These are phyloP conservation scores for Aphaenogaster floridana DNA, from an alignment of 1,140 invertebrate species.

Conservation along the genomic window DNA sequence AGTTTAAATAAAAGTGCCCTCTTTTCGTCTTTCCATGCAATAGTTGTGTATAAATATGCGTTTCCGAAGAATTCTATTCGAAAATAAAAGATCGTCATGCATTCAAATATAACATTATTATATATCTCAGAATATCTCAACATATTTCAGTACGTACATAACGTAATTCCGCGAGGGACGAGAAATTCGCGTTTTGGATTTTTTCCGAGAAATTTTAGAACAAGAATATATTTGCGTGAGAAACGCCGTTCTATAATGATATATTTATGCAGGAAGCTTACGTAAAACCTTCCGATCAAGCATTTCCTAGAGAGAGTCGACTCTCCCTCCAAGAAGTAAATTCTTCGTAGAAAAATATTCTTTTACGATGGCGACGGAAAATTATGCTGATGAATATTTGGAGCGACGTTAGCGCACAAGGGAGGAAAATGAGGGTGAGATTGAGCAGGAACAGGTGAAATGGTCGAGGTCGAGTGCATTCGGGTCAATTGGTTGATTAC, in stretches of 20 bases:
- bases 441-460: slow-evolving; percentile 64
- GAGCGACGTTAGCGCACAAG: slow-evolving; percentile 63
- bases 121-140: background rate
- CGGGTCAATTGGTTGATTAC: slow-evolving; percentile 82
- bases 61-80: background rate
- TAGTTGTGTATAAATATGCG: background rate
- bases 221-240: background rate
- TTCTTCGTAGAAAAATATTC: slow-evolving; percentile 39
- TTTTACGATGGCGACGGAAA: slow-evolving; percentile 7
- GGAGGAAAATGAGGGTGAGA: slow-evolving; percentile 47
- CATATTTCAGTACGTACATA: background rate
- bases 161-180: background rate
- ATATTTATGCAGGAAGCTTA: slow-evolving; percentile 45
- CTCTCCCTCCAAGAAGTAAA: background rate
- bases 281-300: background rate
- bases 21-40: background rate
- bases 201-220: slow-evolving; percentile 30
- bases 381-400: slow-evolving; percentile 64
- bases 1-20: background rate
- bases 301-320: background rate
- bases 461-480: slow-evolving; percentile 76
- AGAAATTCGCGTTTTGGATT: background rate
- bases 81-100: background rate
- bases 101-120: background rate
- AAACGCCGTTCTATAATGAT: background rate